Conservation (phyloP, 2,888 invertebrate species). For the Sinohyriopsis cumingii region DNA sequence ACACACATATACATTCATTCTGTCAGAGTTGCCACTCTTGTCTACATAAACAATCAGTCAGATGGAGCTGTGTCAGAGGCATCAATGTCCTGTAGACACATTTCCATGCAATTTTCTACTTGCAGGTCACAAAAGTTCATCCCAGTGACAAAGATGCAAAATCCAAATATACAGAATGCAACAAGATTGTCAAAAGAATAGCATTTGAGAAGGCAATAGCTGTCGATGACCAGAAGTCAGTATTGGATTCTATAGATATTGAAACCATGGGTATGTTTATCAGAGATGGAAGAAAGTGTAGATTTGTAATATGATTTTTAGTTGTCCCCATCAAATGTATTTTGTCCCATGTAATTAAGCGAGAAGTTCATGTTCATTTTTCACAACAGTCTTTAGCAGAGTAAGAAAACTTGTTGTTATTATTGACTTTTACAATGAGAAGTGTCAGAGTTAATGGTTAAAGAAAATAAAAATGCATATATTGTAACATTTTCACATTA, state of each 20-base stretch:
- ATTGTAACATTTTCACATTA: neutral
- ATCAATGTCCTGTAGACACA: neutral
- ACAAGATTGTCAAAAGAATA: slow-evolving; percentile 93
- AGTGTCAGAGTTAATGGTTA: too few relatives aligned
- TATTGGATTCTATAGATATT: slow-evolving; percentile 90
- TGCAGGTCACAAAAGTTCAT: slow-evolving; percentile 89
- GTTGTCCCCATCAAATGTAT: neutral
- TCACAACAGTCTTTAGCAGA: neutral
- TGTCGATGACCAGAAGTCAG: slow-evolving; percentile 83
- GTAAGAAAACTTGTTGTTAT: too few relatives aligned
- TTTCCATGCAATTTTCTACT: neutral
- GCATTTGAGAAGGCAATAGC: slow-evolving; percentile 98
- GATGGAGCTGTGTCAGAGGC: neutral
- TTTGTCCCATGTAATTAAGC: too few relatives aligned
- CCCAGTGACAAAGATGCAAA: slow-evolving; percentile 96
- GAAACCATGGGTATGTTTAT: slow-evolving; percentile 85
- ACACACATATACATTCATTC: too few relatives aligned
- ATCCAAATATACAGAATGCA: slow-evolving; percentile 92
- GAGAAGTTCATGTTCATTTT: too few relatives aligned
- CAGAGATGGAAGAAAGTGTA: neutral
- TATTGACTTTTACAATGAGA: too few relatives aligned
- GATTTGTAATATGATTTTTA: neutral
- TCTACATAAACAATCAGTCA: too few relatives aligned
- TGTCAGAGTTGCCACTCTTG: too few relatives aligned
- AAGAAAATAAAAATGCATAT: neutral